phyloP scores from a whole-genome alignment of 2,888 invertebrate genomes.

The Neuroscelio doddi region DNA sequence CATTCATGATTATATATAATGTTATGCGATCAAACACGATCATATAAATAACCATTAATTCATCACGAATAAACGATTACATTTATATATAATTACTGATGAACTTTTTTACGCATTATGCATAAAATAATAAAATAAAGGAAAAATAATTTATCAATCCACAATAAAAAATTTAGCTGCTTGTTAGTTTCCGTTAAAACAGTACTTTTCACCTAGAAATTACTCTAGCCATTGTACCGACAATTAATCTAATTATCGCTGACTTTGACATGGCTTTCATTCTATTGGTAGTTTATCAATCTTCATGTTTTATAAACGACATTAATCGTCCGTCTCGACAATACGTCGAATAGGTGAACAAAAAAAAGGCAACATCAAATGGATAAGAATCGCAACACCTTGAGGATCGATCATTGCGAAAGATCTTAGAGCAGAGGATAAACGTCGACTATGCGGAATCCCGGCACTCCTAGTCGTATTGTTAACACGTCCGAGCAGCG shows the following conservation, averaged over 20 bases:
- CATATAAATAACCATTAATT: too few species aligned
- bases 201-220: too few species aligned
- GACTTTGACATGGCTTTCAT: conserved; percentile 18
- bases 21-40: too few species aligned
- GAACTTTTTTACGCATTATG: too few species aligned
- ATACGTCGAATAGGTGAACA: conserved; percentile 28
- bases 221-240: too few species aligned
- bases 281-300: conserved; percentile 32
- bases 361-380: conserved; percentile 21
- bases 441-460: conserved; percentile 28
- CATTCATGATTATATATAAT: too few species aligned
- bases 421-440: conserved; percentile 31
- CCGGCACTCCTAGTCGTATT: conserved; percentile 39
- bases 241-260: conserved; percentile 13
- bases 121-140: too few species aligned
- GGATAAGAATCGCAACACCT: conserved; percentile 42
- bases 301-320: conserved; percentile 37
- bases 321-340: conserved; percentile 35
- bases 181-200: too few species aligned
- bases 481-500: conserved; percentile 31
- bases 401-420: conserved; percentile 34
- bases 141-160: too few species aligned
- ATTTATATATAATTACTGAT: too few species aligned
- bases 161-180: too few species aligned
- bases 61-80: too few species aligned